phyloP scores from a whole-genome alignment of 2,888 invertebrate species.

The Papilio demoleus region DNA sequence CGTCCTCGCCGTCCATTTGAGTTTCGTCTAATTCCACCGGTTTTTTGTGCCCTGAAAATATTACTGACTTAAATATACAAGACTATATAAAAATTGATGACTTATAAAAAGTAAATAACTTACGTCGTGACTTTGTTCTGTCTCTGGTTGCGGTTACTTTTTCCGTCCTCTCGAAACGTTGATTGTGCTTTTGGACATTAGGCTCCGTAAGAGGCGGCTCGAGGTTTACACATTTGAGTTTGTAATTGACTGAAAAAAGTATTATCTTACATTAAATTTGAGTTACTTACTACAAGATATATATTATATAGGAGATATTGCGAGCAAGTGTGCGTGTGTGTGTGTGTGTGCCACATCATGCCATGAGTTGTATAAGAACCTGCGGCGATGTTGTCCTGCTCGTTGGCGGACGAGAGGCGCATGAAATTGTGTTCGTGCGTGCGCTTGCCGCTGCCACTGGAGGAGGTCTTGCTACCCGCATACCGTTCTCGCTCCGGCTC shows the following conservation, averaged over 20 bases:
- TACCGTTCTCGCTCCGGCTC: slow-evolving; percentile 71
- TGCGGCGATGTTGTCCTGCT: slow-evolving; percentile 74
- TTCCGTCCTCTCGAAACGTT: slow-evolving; percentile 72
- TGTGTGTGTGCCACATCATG: too few species aligned
- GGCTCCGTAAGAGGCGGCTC: slow-evolving; percentile 80
- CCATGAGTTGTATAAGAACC: slow-evolving; percentile 51
- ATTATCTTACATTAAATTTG: too few species aligned
- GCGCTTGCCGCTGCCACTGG: slow-evolving; percentile 70
- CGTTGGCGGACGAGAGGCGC: slow-evolving; percentile 72
- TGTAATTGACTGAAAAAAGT: slow-evolving; percentile 72
- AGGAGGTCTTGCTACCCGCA: slow-evolving; percentile 69
- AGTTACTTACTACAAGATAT: too few species aligned
- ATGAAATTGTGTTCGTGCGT: slow-evolving; percentile 65
- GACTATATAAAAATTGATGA: background rate
- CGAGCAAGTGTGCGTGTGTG: background rate
- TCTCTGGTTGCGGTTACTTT: slow-evolving; percentile 70
- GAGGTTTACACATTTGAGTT: slow-evolving; percentile 75
- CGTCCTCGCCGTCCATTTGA: slow-evolving; percentile 70
- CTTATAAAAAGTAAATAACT: slow-evolving; percentile 53
- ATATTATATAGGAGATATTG: too few species aligned
- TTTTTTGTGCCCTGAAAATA: slow-evolving; percentile 65
- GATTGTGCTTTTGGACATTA: slow-evolving; percentile 80
- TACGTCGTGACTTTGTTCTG: slow-evolving; percentile 75
- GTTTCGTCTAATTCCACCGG: slow-evolving; percentile 64
- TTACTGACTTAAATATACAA: background rate